Evolutionary conservation across 1,140 invertebrate species (phyloP).

Genomic region (Sarcophaga peregrina): DNA sequence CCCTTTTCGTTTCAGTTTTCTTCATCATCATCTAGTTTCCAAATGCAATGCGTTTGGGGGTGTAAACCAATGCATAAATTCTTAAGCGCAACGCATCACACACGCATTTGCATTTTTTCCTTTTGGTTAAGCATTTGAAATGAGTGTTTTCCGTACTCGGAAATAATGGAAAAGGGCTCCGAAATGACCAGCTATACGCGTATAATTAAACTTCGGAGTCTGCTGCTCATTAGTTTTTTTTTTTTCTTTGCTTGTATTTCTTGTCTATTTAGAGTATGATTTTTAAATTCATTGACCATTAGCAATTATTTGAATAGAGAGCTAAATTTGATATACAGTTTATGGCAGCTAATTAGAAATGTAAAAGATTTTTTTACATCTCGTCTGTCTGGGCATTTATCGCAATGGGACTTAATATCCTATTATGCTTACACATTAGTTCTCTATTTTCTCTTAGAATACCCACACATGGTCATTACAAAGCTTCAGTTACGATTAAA

Average conservation of each 20-base stretch:
- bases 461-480: too few relatives aligned
- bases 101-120: not conserved
- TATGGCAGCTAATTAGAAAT: too few relatives aligned
- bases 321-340: too few relatives aligned
- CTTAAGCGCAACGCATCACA: not conserved
- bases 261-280: too few relatives aligned
- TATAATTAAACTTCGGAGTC: conserved; percentile 6
- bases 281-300: too few relatives aligned
- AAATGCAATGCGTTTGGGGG: not conserved
- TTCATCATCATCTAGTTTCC: not conserved
- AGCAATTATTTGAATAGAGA: too few relatives aligned
- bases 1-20: not conserved
- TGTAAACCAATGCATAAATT: not conserved
- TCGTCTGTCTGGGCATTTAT: too few relatives aligned
- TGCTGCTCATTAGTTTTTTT: not conserved
- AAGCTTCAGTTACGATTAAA: too few relatives aligned
- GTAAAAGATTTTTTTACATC: too few relatives aligned
- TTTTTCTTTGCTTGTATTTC: not conserved
- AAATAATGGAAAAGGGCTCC: not conserved
- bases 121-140: not conserved
- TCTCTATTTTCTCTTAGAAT: too few relatives aligned
- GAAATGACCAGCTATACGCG: not conserved
- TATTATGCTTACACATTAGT: too few relatives aligned
- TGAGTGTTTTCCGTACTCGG: not conserved
- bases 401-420: too few relatives aligned